Evolutionary conservation across 2,113 vertebrate genomes (phyloP), one percentile per base, ranked within the genome.

Genomic region (Bombycilla garrulus): DNA sequence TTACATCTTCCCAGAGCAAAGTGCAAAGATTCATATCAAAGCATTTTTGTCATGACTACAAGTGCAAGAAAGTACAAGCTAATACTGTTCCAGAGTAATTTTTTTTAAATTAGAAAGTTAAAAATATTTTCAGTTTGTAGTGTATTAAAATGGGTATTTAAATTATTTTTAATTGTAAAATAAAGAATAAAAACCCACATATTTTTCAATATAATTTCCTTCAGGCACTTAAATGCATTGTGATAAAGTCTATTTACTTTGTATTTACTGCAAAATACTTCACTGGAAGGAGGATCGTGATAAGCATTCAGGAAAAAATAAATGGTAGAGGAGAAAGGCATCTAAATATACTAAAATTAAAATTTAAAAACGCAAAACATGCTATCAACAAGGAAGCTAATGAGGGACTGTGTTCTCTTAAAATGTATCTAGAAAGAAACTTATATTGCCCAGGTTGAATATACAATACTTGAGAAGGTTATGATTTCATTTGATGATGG

Each of bases 321-420:
- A 67, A 71, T 28, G 29, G 11, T 42, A 73, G 14, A 11, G 42
- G 0, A 1, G 4, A 4, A 33, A 81, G 9, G 0, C 5, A 17
- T 16, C 6, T 70, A 38, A 58, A 73, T 50, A 71, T 11, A 66
- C 1, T 19, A 16, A 57, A 64, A 83, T 33, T 65, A 77, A 31
- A 38, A 23, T 61, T 48, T 40, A 3, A 67, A 91, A 50, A 2
- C 0, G 2, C 1, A 64, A 74, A 88, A 22, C 15, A 31, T 17
- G 10, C 1, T 56, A 36, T 74, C 53, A 82, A 29, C 23, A 64
- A 61, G 28, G 17, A 86, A 82, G 28, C 3, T 60, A 79, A 54
- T 18, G 11, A 31, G 11, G 5, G 8, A 67, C 3, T 54, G 23
- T 44, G 10, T 57, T 69, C 4, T 86, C 23, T 62, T 86, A 67